These are phyloP conservation scores for Callorhinus ursinus DNA, from an alignment of 2,113 vertebrate species.

Conservation along the genomic window DNA sequence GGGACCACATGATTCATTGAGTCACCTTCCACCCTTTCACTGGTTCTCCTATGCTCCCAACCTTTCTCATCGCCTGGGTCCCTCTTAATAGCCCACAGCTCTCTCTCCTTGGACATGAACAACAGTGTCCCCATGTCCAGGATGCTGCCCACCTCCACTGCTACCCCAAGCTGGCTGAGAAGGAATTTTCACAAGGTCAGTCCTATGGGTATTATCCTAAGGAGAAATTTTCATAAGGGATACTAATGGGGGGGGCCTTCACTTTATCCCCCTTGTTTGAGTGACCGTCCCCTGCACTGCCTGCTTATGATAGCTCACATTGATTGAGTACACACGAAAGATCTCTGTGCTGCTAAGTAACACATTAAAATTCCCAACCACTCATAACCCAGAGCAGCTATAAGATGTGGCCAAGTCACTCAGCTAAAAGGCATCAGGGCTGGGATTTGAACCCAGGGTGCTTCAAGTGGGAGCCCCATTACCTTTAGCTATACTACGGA, in stretches of 20 bases:
- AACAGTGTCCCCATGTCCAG: neutral
- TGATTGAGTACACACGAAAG: neutral
- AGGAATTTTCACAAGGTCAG: neutral
- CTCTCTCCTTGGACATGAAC: neutral
- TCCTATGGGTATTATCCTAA: neutral
- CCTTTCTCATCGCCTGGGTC: neutral
- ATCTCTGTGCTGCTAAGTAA: neutral
- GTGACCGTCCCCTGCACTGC: neutral
- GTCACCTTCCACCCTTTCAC: neutral
- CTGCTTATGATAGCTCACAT: neutral
- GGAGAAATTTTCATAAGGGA: neutral
- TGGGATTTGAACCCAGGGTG: neutral
- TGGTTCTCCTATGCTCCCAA: neutral
- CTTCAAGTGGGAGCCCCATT: neutral
- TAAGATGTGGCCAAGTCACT: neutral
- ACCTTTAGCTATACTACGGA: neutral
- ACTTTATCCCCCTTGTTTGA: neutral
- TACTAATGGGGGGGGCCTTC: neutral
- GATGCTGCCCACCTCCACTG: neutral
- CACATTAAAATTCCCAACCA: neutral
- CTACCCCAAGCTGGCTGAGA: neutral
- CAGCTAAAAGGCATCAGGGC: neutral
- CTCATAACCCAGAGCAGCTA: neutral
- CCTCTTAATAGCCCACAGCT: neutral
- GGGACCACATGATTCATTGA: neutral